Evolutionary conservation across 1,140 invertebrate species (phyloP).

Genomic region (Sminthurides bifidus): DNA sequence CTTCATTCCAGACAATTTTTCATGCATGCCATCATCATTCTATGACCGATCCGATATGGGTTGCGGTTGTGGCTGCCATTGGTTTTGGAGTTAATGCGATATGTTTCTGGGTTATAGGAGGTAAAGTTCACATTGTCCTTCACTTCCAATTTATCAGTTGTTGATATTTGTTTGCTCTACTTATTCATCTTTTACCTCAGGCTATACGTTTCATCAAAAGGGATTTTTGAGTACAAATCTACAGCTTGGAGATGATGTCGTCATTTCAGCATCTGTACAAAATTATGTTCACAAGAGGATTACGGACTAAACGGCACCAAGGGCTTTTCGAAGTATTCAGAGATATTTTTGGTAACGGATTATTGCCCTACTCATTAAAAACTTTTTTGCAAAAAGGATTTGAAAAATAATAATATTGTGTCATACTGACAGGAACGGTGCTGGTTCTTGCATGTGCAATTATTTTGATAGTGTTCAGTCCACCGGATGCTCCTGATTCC

Average conservation of each 20-base stretch:
- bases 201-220: conserved; percentile 62
- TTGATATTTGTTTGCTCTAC: not conserved
- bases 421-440: conserved; percentile 43
- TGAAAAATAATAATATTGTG: conserved; percentile 15
- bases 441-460: conserved; percentile 54
- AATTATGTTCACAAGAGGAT: conserved; percentile 34
- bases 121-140: conserved; percentile 34
- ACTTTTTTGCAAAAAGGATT: not conserved
- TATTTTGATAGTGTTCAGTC: conserved; percentile 38
- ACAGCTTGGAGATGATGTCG: conserved; percentile 35
- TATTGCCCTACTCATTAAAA: not conserved
- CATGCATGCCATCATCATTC: conserved; percentile 46
- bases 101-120: conserved; percentile 61
- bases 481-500: no score
- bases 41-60: conserved; percentile 48
- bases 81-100: conserved; percentile 56
- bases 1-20: conserved; percentile 27
- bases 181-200: conserved; percentile 29
- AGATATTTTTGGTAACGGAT: conserved; percentile 35
- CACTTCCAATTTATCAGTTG: not conserved
- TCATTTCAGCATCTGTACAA: conserved; percentile 27
- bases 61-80: conserved; percentile 51
- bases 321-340: conserved; percentile 45
- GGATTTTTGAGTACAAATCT: conserved; percentile 43
- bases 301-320: conserved; percentile 33